Evolutionary conservation across 2,888 invertebrate species (phyloP), one percentile per base, ranked within the genome.

Genomic region (Orchesellides sinensis): DNA sequence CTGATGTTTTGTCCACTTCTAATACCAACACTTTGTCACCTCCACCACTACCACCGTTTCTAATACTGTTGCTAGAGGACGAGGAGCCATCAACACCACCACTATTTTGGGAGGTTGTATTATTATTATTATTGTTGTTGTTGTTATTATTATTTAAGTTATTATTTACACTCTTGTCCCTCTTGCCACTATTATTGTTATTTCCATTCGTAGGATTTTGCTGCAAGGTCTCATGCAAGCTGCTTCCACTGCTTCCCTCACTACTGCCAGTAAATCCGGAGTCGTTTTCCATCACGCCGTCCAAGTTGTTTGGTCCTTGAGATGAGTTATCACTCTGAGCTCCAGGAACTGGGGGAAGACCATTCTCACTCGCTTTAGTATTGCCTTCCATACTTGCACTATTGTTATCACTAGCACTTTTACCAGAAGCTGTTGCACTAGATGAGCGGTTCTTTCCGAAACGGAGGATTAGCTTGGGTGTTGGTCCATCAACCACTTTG

Each of bases 381-480:
- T n/a, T n/a, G n/a, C n/a, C n/a, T n/a, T n/a, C n/a, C n/a, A 12
- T 47, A 47, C 45, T 65, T 29, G 19, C 49, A 29, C 29, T 68
- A 10, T 14, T 17, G 10, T 19, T 29, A 49, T 27, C 27, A 8
- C 35, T 8, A 2, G 49, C 45, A 52, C 27, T 25, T n/a, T n/a
- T 63, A 49, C 54, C 73, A 21, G 35, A 29, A 91, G 86, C 27
- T 91, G 87, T 14, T 0, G 59, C 27, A n/a, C n/a, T 40, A 6
- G 17, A 21, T 6, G 74, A 49, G 1, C 91, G 91, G 78, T 91
- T 91, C 86, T 93, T 92, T 80, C 93, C 93, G 88, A 96, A 92
- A 82, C 95, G 93, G 88, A 96, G 94, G 19, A 96, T 95, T 63
- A 96, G 90, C 90, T 96, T 96, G 0, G 95, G 94, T n/a, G 83